Conservation (phyloP, 2,888 invertebrate species). For the Agrochola macilenta region DNA sequence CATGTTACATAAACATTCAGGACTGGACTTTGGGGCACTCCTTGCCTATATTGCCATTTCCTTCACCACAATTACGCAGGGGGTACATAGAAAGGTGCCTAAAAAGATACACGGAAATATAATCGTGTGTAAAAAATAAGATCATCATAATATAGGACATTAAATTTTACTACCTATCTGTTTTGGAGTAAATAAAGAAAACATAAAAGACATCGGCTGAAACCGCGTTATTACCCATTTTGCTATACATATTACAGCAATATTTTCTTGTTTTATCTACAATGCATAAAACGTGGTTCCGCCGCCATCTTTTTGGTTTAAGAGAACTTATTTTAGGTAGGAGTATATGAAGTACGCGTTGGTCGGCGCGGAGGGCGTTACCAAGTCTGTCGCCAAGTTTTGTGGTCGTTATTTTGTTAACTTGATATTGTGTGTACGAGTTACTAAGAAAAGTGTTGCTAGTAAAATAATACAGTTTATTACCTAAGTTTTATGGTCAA, state of each 20-base stretch:
- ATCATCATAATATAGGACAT: conserved; percentile 61
- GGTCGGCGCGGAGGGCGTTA: conserved; percentile 31
- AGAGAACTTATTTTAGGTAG: conserved; percentile 35
- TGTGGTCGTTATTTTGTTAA: conserved; percentile 31
- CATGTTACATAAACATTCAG: conserved; percentile 75
- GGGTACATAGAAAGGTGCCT: conserved; percentile 13
- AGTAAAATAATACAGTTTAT: conserved; percentile 38
- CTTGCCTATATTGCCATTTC: conserved; percentile 57
- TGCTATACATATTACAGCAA: conserved; percentile 67
- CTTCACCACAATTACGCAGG: conserved; percentile 34
- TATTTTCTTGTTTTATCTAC: conserved; percentile 70
- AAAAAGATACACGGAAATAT: conserved; percentile 33
- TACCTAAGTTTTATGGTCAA: background rate
- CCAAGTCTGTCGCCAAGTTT: conserved; percentile 51
- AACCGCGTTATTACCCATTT: conserved; percentile 70
- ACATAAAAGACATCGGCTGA: conserved; percentile 70
- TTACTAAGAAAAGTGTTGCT: conserved; percentile 9
- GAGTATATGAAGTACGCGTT: conserved; percentile 32
- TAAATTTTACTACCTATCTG: conserved; percentile 70
- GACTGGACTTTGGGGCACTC: conserved; percentile 71
- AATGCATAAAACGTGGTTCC: conserved; percentile 60
- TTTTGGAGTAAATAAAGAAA: conserved; percentile 71
- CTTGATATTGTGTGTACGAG: conserved; percentile 37
- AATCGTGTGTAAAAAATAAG: conserved; percentile 60
- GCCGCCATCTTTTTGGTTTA: conserved; percentile 35